Conservation (phyloP, 2,888 invertebrate species). For the Metellina segmentata region DNA sequence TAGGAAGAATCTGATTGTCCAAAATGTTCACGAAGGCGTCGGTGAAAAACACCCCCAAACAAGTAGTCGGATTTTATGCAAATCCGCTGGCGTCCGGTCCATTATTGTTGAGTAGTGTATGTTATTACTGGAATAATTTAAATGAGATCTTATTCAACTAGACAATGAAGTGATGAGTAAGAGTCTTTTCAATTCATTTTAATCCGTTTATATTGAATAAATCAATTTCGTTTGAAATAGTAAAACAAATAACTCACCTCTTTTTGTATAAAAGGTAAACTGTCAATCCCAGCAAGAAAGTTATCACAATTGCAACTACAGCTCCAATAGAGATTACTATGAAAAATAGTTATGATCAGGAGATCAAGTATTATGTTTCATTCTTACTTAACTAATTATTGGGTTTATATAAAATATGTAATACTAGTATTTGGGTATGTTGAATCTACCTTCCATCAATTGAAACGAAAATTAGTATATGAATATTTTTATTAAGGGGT, state of each 20-base stretch:
- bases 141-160: neutral
- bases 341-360: slow-evolving; percentile 2
- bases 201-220: neutral
- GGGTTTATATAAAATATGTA: neutral
- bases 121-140: neutral
- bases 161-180: neutral
- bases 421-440: neutral
- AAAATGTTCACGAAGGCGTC: too few species aligned
- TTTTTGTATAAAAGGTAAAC: slow-evolving; percentile 37
- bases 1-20: too few species aligned
- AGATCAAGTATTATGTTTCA: neutral
- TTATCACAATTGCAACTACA: slow-evolving; percentile 8
- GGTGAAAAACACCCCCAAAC: too few species aligned
- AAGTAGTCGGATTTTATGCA: too few species aligned
- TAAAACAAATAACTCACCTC: neutral
- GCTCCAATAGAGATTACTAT: slow-evolving; percentile 21
- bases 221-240: too few species aligned
- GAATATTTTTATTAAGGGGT: too few species aligned
- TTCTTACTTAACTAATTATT: neutral
- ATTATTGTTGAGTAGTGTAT: too few species aligned
- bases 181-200: neutral
- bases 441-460: too few species aligned
- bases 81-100: too few species aligned
- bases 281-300: slow-evolving; percentile 27
- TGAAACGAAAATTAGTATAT: too few species aligned